Percentiles rank a stretch among this genome's conserved stretches.
These are phyloP conservation scores for Tinamus guttatus DNA, from an alignment of 2,113 vertebrate species.

Conservation along the genomic window DNA sequence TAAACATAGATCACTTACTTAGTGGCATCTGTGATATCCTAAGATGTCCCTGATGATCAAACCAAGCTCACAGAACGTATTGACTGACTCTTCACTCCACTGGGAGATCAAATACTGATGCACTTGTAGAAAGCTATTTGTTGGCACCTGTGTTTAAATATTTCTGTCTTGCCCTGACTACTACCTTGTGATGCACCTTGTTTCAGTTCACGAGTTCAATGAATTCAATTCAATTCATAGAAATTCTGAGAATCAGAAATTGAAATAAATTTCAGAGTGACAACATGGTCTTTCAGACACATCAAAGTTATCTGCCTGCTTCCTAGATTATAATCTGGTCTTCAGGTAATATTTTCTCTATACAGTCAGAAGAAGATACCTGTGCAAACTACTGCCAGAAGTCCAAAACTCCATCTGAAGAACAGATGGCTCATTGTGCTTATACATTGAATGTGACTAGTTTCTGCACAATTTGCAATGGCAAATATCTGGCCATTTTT, in stretches of 20 bases:
- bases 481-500: background rate
- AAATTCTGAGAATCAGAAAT: background rate
- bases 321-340: background rate
- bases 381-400: background rate
- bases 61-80: background rate
- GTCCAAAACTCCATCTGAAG: background rate
- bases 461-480: background rate
- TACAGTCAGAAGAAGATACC: background rate
- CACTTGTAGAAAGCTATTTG: background rate
- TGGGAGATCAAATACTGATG: accelerated
- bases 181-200: background rate
- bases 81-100: background rate
- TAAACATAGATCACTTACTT: background rate
- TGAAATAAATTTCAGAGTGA: background rate
- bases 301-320: background rate
- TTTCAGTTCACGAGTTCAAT: background rate
- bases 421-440: background rate
- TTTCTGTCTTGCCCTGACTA: background rate
- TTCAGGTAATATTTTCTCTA: background rate
- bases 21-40: background rate
- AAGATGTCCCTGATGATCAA: background rate
- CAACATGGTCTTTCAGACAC: accelerated
- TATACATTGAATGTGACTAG: background rate
- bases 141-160: background rate
- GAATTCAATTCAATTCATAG: too few relatives aligned